Conservation (phyloP, 2,888 invertebrate genomes). For the Epicampocera succincta region DNA sequence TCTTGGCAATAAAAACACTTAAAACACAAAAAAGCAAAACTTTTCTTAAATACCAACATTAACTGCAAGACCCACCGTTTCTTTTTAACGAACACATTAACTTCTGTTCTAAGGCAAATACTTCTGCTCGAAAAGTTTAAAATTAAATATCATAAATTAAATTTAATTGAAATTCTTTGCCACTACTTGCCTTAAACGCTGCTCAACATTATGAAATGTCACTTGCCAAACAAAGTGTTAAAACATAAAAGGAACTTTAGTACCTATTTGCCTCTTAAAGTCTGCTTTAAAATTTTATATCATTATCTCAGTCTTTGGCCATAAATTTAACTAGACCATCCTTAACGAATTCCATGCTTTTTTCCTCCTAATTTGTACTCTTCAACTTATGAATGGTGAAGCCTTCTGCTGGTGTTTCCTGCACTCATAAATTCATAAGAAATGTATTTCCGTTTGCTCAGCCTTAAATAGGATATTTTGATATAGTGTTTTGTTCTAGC, state of each 20-base stretch:
- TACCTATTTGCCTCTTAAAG: background rate
- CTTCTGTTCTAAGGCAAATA: constrained; percentile 37
- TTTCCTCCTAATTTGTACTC: constrained; percentile 13
- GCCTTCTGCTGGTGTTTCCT: constrained; percentile 76
- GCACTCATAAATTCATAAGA: constrained; percentile 80
- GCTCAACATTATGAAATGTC: constrained; percentile 40
- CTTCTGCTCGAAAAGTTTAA: constrained; percentile 45
- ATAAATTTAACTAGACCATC: constrained; percentile 50
- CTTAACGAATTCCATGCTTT: constrained; percentile 22
- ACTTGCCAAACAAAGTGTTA: constrained; percentile 6
- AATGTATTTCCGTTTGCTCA: constrained; percentile 76
- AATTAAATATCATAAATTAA: constrained; percentile 76
- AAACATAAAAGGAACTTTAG: background rate
- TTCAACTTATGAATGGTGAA: background rate
- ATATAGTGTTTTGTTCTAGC: background rate
- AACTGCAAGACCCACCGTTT: constrained; percentile 12
- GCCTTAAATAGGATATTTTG: constrained; percentile 14
- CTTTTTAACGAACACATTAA: constrained; percentile 40
- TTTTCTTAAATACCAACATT: constrained; percentile 10
- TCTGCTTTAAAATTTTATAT: constrained; percentile 7
- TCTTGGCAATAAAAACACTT: background rate
- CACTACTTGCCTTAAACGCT: constrained; percentile 10
- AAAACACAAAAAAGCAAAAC: background rate
- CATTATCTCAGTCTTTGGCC: background rate
- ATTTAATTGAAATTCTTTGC: constrained; percentile 77